These are phyloP conservation scores for Tenebrosternarchus preto DNA, from an alignment of 2,113 vertebrate species.

Conservation along the genomic window DNA sequence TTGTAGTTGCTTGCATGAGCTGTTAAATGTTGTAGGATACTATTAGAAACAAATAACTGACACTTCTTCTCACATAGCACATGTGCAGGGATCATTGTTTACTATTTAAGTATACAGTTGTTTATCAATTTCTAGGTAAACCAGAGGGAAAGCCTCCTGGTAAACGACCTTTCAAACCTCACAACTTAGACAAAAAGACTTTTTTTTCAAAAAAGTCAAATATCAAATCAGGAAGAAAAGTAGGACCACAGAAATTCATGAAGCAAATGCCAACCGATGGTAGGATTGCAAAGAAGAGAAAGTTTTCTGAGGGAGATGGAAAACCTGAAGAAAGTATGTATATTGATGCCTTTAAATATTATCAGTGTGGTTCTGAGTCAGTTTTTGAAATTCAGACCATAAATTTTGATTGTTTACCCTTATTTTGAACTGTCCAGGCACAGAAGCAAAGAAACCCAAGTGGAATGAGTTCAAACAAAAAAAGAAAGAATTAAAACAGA, in stretches of 20 bases:
- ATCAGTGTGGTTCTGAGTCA: background rate
- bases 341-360: background rate
- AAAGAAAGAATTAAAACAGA: constrained; percentile 88
- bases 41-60: too few relatives aligned
- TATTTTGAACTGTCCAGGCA: constrained; percentile 62
- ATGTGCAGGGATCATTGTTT: too few relatives aligned
- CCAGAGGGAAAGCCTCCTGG: constrained; percentile 33
- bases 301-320: constrained; percentile 22
- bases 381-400: constrained; percentile 15
- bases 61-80: too few relatives aligned
- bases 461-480: constrained; percentile 84
- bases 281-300: constrained; percentile 60
- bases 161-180: constrained; percentile 65
- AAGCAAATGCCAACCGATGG: constrained; percentile 56
- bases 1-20: too few relatives aligned
- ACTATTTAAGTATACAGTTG: background rate
- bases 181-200: constrained; percentile 52
- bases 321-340: constrained; percentile 41
- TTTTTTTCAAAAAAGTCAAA: too few relatives aligned
- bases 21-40: too few relatives aligned
- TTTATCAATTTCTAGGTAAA: constrained; percentile 37
- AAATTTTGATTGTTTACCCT: background rate
- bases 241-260: constrained; percentile 47
- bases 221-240: constrained; percentile 50
- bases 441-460: constrained; percentile 81